A percentile compares a stretch with the other conserved stretches of the same genome.
Conservation (phyloP, 1,140 invertebrate species). For the Calephelis nemesis region DNA sequence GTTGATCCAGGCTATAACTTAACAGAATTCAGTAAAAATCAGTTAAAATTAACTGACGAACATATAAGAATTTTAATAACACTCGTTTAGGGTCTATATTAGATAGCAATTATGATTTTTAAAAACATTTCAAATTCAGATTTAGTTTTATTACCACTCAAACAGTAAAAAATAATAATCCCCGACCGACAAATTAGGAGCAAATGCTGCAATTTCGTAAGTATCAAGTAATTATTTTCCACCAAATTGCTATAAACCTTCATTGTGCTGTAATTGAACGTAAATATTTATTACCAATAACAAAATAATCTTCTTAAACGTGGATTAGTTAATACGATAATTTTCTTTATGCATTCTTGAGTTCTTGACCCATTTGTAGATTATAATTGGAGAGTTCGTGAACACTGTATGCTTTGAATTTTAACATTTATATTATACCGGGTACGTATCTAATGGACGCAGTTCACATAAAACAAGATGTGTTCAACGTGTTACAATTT, state of each 20-base stretch:
- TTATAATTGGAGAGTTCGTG: background rate
- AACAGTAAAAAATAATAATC: too few species aligned
- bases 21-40: too few species aligned
- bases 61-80: too few species aligned
- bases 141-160: too few species aligned
- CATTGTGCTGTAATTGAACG: background rate
- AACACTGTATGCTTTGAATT: background rate
- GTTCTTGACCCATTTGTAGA: slow-evolving; percentile 9
- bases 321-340: slow-evolving; percentile 18
- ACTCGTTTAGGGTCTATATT: too few species aligned
- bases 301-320: slow-evolving; percentile 17
- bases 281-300: slow-evolving; percentile 14
- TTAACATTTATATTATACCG: background rate
- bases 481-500: too few species aligned
- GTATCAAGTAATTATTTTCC: background rate
- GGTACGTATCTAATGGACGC: background rate
- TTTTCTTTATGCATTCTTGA: slow-evolving; percentile 12
- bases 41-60: too few species aligned
- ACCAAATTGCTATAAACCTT: background rate
- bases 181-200: background rate
- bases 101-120: too few species aligned
- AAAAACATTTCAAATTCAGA: too few species aligned
- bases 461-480: too few species aligned
- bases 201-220: background rate
- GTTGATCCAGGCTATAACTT: too few species aligned